phyloP scores from a whole-genome alignment of 1,140 invertebrate species.

The Drosophila trapezifrons region DNA sequence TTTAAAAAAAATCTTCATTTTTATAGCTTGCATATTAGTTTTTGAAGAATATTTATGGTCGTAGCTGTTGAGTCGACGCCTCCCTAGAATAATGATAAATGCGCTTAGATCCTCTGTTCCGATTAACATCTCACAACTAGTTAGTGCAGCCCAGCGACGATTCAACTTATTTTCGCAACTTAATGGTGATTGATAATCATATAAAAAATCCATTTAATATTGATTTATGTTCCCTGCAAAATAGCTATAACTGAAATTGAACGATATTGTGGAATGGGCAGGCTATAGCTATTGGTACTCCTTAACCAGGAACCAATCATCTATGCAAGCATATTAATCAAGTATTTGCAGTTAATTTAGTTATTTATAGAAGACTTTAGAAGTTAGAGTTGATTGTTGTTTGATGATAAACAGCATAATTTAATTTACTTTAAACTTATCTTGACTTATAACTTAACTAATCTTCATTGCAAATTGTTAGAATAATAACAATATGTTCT shows the following conservation, averaged over 20 bases:
- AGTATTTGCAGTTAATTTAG: not conserved
- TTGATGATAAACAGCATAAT: not conserved
- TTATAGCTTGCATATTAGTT: conserved; percentile 47
- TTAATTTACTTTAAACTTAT: not conserved
- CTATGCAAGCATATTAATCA: conserved; percentile 15
- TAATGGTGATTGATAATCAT: conserved; percentile 60
- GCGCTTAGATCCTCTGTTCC: conserved; percentile 31
- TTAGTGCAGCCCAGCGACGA: conserved; percentile 34
- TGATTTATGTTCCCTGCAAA: conserved; percentile 39
- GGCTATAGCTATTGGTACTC: not conserved
- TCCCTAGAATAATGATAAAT: conserved; percentile 61
- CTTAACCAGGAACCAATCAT: conserved; percentile 16
- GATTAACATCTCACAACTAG: conserved; percentile 60
- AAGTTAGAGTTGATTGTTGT: not conserved
- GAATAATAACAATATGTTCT: no score
- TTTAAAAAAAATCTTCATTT: conserved; percentile 47
- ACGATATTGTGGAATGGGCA: conserved; percentile 8
- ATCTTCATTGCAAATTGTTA: no score
- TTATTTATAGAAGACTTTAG: conserved; percentile 19
- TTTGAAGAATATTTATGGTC: conserved; percentile 49
- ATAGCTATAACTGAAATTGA: conserved; percentile 28
- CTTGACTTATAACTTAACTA: not conserved
- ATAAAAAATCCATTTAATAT: conserved; percentile 40
- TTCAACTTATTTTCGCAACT: conserved; percentile 48
- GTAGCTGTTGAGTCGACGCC: conserved; percentile 56